phyloP scores from a whole-genome alignment of 1,140 invertebrate species.

The Chionoecetes opilio region DNA sequence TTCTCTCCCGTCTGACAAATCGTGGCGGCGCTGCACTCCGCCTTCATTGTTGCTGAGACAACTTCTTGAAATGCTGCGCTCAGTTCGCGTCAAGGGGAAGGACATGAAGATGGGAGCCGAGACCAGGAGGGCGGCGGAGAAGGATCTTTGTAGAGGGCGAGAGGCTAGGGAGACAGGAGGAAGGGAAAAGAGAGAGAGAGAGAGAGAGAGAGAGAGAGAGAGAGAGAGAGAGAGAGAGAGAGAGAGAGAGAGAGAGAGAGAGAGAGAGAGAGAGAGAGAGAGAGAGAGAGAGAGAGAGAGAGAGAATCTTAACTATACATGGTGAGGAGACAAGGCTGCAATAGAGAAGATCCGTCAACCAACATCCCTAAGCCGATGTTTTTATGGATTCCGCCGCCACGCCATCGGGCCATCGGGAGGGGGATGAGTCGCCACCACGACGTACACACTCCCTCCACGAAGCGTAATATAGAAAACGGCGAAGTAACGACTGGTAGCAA shows the following conservation, averaged over 20 bases:
- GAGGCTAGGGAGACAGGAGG: background rate
- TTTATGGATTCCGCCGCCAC: too few species aligned
- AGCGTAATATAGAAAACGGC: background rate
- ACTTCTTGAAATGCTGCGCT: conserved; percentile 10
- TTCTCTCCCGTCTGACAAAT: conserved; percentile 61
- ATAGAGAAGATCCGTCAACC: too few species aligned
- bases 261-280: background rate
- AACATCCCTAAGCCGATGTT: too few species aligned
- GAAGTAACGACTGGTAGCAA: background rate
- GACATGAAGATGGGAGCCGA: background rate
- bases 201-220: background rate
- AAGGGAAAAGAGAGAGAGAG: background rate
- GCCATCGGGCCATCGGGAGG: too few species aligned
- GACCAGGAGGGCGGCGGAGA: background rate
- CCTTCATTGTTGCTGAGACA: conserved; percentile 38
- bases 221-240: conserved; percentile 1
- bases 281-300: background rate
- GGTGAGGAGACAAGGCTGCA: too few species aligned
- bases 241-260: background rate
- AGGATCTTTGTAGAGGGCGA: too few species aligned
- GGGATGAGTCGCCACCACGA: too few species aligned
- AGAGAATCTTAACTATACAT: background rate
- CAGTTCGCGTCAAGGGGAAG: background rate
- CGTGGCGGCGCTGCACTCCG: conserved; percentile 35
- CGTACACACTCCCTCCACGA: background rate